Evolutionary conservation across 1,140 invertebrate species (phyloP).

Genomic region (Sinella curviseta): DNA sequence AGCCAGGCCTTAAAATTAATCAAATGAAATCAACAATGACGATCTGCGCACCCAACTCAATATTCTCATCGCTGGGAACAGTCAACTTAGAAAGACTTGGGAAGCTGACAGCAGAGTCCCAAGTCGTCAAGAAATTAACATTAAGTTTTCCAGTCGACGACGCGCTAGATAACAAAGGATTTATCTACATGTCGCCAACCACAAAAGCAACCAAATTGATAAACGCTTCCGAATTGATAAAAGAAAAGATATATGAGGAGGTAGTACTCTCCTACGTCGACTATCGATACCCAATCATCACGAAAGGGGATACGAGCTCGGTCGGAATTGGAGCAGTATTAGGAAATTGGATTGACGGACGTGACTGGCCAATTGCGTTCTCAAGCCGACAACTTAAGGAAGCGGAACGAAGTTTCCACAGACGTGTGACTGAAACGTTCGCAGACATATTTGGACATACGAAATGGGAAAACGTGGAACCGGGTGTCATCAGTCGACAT

Average conservation of each 20-base stretch:
- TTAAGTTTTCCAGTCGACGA: not conserved
- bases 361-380: constrained; percentile 54
- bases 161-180: too few species aligned
- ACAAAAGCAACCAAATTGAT: not conserved
- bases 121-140: not conserved
- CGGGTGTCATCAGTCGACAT: not conserved
- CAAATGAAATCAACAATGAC: not conserved
- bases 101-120: not conserved
- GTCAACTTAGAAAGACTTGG: not conserved
- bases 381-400: constrained; percentile 54
- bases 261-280: constrained; percentile 46
- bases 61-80: not conserved
- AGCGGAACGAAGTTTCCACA: constrained; percentile 56
- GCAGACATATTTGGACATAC: constrained; percentile 58
- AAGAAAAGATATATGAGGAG: constrained; percentile 34
- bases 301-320: constrained; percentile 51
- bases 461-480: constrained; percentile 50
- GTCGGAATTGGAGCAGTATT: constrained; percentile 51
- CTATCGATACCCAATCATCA: constrained; percentile 48
- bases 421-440: constrained; percentile 59
- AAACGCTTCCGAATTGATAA: constrained; percentile 45
- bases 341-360: constrained; percentile 44
- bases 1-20: not conserved
- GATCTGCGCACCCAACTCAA: not conserved
- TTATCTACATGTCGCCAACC: not conserved